Percentiles rank a stretch among this genome's conserved stretches.
Conservation (phyloP, 2,888 invertebrate genomes). For the Lasioglossum figueresi region DNA sequence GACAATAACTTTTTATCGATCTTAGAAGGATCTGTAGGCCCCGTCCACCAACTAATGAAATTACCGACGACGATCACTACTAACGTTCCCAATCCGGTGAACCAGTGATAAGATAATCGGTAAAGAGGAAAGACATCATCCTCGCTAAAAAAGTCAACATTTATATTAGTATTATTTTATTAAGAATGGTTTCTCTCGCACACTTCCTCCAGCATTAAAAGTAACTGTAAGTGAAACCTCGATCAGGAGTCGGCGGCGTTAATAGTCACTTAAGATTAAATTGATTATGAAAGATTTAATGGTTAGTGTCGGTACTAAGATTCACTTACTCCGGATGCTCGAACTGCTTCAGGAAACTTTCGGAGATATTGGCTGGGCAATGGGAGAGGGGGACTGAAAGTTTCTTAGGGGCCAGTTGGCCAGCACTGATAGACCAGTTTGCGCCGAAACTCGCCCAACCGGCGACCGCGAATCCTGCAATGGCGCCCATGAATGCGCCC, state of each 20-base stretch:
- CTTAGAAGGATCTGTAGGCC: conserved; percentile 84
- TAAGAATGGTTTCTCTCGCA: background rate
- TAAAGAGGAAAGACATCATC: conserved; percentile 89
- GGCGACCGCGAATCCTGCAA: conserved; percentile 87
- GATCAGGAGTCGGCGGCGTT: background rate
- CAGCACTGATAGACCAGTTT: conserved; percentile 87
- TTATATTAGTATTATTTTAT: background rate
- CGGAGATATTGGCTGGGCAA: conserved; percentile 82
- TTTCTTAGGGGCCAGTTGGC: conserved; percentile 86
- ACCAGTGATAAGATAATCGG: conserved; percentile 93
- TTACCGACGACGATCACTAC: conserved; percentile 89
- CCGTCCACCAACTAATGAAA: conserved; percentile 87
- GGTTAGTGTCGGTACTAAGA: conserved; percentile 12
- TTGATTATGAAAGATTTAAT: conserved; percentile 34
- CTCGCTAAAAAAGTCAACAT: conserved; percentile 69
- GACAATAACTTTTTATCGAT: conserved; percentile 87
- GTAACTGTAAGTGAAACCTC: background rate
- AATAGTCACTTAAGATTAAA: conserved; percentile 24
- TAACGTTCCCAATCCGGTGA: conserved; percentile 89
- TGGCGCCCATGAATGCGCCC: conserved; percentile 85
- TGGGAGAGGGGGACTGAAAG: conserved; percentile 85
- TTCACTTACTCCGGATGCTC: conserved; percentile 60
- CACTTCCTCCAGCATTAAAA: background rate
- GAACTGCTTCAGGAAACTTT: conserved; percentile 76
- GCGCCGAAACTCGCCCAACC: conserved; percentile 89